A percentile compares a stretch with the other conserved stretches of the same genome.
Conservation (phyloP, 2,888 invertebrate species). For the Nomada flava region DNA sequence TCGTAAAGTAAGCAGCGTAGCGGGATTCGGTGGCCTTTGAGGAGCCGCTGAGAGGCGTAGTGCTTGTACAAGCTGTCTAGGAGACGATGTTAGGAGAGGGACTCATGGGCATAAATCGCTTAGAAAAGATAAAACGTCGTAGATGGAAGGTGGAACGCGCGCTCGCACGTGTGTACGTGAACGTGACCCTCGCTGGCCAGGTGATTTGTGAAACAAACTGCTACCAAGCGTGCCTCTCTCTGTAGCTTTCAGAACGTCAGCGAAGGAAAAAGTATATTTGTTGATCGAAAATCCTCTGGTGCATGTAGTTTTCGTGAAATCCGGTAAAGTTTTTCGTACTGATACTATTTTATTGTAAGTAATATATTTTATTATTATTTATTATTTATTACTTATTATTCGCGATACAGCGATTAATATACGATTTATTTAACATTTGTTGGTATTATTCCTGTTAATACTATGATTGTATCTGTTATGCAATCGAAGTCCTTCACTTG, state of each 20-base stretch:
- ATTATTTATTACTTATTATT: not conserved
- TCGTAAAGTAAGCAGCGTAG: constrained; percentile 55
- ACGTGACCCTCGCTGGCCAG: constrained; percentile 40
- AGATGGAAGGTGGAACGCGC: constrained; percentile 49
- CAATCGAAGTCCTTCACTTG: not conserved
- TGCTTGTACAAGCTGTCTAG: constrained; percentile 54
- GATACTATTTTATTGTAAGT: no score
- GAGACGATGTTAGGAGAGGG: constrained; percentile 54
- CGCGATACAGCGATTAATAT: not conserved
- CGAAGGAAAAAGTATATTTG: not conserved
- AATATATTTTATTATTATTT: not conserved
- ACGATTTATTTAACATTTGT: not conserved
- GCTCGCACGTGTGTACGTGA: constrained; percentile 31
- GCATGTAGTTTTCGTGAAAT: not conserved
- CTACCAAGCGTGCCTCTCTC: constrained; percentile 42
- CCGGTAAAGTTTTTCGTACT: not conserved
- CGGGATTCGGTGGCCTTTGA: constrained; percentile 65
- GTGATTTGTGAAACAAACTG: constrained; percentile 58
- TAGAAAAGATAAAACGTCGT: constrained; percentile 61
- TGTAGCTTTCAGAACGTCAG: constrained; percentile 9
- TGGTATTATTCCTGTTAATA: not conserved
- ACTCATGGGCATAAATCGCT: constrained; percentile 65
- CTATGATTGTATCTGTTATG: not conserved
- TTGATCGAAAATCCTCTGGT: not conserved
- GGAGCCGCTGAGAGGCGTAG: constrained; percentile 46